Evolutionary conservation across 1,140 invertebrate genomes (phyloP), one percentile per base, ranked within the genome.

Genomic region (Pachypsylla venusta): DNA sequence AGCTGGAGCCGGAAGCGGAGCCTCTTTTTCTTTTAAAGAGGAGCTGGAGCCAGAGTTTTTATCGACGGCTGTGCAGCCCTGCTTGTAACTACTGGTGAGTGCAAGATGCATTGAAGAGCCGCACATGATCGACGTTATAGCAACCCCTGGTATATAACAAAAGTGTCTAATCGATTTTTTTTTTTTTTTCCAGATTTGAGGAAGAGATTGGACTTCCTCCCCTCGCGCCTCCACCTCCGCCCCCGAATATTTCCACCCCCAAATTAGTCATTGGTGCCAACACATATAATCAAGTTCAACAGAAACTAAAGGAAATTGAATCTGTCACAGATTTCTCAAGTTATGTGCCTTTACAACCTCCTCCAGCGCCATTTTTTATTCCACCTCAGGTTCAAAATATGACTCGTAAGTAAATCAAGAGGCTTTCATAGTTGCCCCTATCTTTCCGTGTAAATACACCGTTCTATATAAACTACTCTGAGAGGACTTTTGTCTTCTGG

Each of bases 171-270:
- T 57, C 27, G 25, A 25, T 25, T 42, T 12, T 54, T 42, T 19
- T 63, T 14, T 25, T 55, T 42, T 56, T 27, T 65, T 64, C 24
- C 39, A 66, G 65, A 57, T 66, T 66, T 62, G 65, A 66, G 42
- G 65, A 66, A 48, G 65, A 66, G 26, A 66, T 66, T 13, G 64
- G 62, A 2, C 60, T 66, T 1, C 62, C 63, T 25, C 53, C 64
- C 20, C 22, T 48, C 7, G 42, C 63, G 3, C 60, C 60, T 7
- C 25, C 57, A 1, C 56, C 39, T 19, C 40, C 56, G 24, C 58
- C 39, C 4, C 39, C 60, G 30, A n/a, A 55, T 12, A 2, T 3
- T 57, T 5, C n/a, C 14, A 19, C 55, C 10, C 25, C 25, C 20
- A 26, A 30, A 19, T 20, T 57, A 30, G 55, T 57, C 28, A 57